Evolutionary conservation across 2,888 invertebrate species (phyloP).

Genomic region (Leptinotarsa peninsularis): DNA sequence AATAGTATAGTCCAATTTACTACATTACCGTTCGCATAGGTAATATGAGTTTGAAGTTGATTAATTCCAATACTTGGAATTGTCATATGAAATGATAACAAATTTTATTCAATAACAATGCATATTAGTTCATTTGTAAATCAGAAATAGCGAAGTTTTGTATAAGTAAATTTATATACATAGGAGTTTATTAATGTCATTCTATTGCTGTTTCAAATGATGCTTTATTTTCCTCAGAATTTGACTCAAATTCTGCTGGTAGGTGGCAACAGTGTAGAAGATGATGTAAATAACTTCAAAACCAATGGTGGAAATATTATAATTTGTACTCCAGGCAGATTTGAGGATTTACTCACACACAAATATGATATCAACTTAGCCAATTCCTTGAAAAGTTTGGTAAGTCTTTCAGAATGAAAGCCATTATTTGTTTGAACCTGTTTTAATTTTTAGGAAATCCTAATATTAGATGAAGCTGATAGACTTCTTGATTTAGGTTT

Average conservation of each 20-base stretch:
- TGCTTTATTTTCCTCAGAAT: slow-evolving; percentile 46
- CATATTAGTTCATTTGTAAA: too few relatives aligned
- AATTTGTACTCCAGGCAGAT: slow-evolving; percentile 93
- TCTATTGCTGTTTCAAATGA: neutral
- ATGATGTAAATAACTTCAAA: slow-evolving; percentile 77
- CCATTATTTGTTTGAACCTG: neutral
- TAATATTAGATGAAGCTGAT: slow-evolving; percentile 97
- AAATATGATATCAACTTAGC: slow-evolving; percentile 78
- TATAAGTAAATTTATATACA: too few relatives aligned
- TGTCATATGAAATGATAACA: too few relatives aligned
- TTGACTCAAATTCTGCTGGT: slow-evolving; percentile 76
- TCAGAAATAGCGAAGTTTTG: too few relatives aligned
- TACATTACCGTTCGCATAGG: too few relatives aligned
- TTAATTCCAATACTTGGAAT: too few relatives aligned
- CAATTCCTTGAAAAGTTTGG: slow-evolving; percentile 81
- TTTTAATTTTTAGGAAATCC: slow-evolving; percentile 76
- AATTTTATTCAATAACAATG: too few relatives aligned
- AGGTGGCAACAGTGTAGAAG: slow-evolving; percentile 85
- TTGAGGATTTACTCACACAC: slow-evolving; percentile 86
- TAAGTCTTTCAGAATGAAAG: slow-evolving; percentile 62
- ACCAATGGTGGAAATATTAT: slow-evolving; percentile 84
- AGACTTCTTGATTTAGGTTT: slow-evolving; percentile 94
- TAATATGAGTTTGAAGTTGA: too few relatives aligned
- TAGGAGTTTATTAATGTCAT: too few relatives aligned
- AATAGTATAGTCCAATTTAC: too few relatives aligned